Evolutionary conservation across 2,888 invertebrate species (phyloP).

Genomic region (Agrochola lychnidis): DNA sequence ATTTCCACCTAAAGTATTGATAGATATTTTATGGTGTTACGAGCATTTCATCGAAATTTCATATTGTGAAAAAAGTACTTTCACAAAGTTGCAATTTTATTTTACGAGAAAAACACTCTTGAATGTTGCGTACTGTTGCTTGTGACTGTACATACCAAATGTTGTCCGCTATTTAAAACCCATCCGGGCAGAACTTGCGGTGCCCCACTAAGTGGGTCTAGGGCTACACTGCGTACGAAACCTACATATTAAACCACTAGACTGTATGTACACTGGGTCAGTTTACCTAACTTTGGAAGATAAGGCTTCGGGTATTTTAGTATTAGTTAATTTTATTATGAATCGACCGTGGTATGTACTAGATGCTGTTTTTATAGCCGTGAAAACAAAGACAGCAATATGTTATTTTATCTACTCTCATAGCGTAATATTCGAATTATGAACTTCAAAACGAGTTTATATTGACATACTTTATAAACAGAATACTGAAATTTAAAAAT

Average conservation of each 20-base stretch:
- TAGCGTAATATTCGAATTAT: too few species aligned
- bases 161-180: constrained; percentile 26
- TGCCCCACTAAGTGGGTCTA: constrained; percentile 29
- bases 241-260: constrained; percentile 12
- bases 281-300: neutral
- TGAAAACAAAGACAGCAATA: neutral
- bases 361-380: neutral
- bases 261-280: neutral
- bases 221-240: neutral
- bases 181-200: constrained; percentile 18
- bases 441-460: too few species aligned
- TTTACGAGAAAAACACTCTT: too few species aligned
- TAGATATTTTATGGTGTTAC: neutral
- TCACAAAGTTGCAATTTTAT: neutral
- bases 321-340: neutral
- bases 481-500: too few species aligned
- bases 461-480: too few species aligned
- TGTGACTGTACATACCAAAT: constrained; percentile 1
- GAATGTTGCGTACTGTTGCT: neutral
- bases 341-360: neutral
- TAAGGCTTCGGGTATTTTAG: neutral
- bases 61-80: too few species aligned
- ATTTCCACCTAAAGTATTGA: neutral
- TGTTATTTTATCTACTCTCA: too few species aligned
- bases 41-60: neutral